These are phyloP conservation scores for Erebia palarica DNA, from an alignment of 2,888 invertebrate species.

Conservation along the genomic window DNA sequence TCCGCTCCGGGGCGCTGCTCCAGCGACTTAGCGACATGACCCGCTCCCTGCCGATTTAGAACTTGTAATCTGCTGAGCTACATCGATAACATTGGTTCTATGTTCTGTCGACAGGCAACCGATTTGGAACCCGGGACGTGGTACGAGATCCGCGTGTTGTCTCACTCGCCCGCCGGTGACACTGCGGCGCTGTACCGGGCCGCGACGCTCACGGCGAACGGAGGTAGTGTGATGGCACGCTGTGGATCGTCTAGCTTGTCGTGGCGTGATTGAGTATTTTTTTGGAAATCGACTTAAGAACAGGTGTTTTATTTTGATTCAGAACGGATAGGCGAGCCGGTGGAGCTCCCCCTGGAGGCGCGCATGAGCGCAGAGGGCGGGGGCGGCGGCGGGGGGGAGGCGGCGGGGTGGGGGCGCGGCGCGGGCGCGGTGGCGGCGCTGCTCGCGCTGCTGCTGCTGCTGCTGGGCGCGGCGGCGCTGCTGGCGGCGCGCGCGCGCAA, in stretches of 20 bases:
- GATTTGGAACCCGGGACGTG: conserved; percentile 79
- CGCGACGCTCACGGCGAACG: conserved; percentile 76
- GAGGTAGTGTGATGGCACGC: too few species aligned
- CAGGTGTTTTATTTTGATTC: not conserved
- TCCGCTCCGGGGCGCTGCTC: too few species aligned
- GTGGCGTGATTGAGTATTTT: too few species aligned
- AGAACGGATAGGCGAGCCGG: conserved; percentile 63
- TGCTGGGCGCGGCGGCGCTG: conserved; percentile 42
- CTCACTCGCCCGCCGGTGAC: conserved; percentile 80
- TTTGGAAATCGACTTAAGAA: too few species aligned
- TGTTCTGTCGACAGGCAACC: conserved; percentile 61
- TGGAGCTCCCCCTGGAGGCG: conserved; percentile 49
- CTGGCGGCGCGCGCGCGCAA: conserved; percentile 12
- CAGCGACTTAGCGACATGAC: too few species aligned
- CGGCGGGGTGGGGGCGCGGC: conserved; percentile 41
- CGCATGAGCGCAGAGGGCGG: conserved; percentile 38
- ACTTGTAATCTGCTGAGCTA: too few species aligned
- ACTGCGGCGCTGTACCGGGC: conserved; percentile 79
- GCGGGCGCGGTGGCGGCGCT: conserved; percentile 39
- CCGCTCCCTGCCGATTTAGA: too few species aligned
- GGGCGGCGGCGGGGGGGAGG: conserved; percentile 38
- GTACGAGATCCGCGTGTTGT: conserved; percentile 82
- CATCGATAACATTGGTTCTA: not conserved
- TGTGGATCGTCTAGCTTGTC: too few species aligned
- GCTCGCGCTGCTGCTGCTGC: conserved; percentile 46